A percentile compares a stretch with the other conserved stretches of the same genome.
Evolutionary conservation across 1,140 invertebrate genomes (phyloP).

Genomic region (Branchinecta lynchi): DNA sequence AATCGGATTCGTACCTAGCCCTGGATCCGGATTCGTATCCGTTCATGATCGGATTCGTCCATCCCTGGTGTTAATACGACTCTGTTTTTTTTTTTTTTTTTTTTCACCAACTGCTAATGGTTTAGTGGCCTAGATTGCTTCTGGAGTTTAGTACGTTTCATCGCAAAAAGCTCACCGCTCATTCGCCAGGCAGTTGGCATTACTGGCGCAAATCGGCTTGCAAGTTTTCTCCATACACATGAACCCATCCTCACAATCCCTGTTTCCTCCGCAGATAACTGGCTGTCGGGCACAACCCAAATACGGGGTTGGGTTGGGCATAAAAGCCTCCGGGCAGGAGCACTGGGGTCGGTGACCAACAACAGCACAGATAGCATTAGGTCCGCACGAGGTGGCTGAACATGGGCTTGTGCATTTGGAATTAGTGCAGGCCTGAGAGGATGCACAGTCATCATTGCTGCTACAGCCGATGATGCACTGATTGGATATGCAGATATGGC

Average conservation of each 20-base stretch:
- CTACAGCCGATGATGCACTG: conserved; percentile 71
- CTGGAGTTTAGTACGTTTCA: too few relatives aligned
- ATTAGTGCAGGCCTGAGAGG: conserved; percentile 56
- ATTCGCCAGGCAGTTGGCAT: conserved; percentile 56
- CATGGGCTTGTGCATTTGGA: conserved; percentile 69
- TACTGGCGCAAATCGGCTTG: conserved; percentile 53
- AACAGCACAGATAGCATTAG: conserved; percentile 61
- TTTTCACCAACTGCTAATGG: too few relatives aligned
- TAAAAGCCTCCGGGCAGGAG: conserved; percentile 54
- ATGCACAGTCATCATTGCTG: conserved; percentile 67
- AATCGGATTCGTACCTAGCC: too few relatives aligned
- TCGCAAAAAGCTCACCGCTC: conserved; percentile 44
- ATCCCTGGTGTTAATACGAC: too few relatives aligned
- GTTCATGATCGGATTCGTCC: too few relatives aligned
- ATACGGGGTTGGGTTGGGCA: conserved; percentile 56
- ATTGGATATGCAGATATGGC: conserved; percentile 69
- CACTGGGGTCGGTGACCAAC: conserved; percentile 65
- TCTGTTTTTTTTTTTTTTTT: too few relatives aligned
- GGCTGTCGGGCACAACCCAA: conserved; percentile 63
- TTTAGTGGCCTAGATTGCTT: too few relatives aligned
- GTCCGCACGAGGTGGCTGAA: conserved; percentile 50
- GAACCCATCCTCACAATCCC: conserved; percentile 48
- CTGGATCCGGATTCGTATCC: too few relatives aligned
- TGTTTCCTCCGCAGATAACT: conserved; percentile 48
- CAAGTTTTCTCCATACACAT: conserved; percentile 48